These are phyloP conservation scores for Apis florea DNA, from an alignment of 1,140 invertebrate species.

Conservation along the genomic window DNA sequence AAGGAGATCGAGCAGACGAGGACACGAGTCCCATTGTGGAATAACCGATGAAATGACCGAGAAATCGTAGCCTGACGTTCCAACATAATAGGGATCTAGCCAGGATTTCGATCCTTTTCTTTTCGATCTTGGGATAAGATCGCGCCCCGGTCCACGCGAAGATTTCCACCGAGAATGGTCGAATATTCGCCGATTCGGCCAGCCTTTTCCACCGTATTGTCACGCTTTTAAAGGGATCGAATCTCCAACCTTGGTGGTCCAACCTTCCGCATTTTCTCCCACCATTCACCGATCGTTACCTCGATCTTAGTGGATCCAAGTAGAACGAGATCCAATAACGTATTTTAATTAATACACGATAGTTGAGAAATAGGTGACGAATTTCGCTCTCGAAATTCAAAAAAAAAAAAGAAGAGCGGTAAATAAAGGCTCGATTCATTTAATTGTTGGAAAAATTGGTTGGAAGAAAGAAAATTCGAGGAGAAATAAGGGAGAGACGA, in stretches of 20 bases:
- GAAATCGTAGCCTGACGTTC: conserved; percentile 28
- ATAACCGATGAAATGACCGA: conserved; percentile 27
- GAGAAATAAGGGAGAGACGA: no score
- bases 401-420: no score
- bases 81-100: conserved; percentile 33
- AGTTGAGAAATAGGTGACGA: no score
- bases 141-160: conserved; percentile 2
- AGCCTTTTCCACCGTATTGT: conserved; percentile 33
- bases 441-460: no score
- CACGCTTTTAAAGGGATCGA: conserved; percentile 25
- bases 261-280: background rate
- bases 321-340: background rate
- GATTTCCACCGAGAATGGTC: conserved; percentile 25
- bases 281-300: background rate
- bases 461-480: no score
- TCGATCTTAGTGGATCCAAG: background rate
- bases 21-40: conserved; percentile 14
- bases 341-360: no score
- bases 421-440: no score
- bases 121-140: conserved; percentile 21
- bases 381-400: no score
- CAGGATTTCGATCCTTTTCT: conserved; percentile 47
- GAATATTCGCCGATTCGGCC: conserved; percentile 20
- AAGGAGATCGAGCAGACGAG: background rate
- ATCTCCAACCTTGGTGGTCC: conserved; percentile 30